Conservation (phyloP, 2,797 vertebrate species). For the Lagorchestes hirsutus region DNA sequence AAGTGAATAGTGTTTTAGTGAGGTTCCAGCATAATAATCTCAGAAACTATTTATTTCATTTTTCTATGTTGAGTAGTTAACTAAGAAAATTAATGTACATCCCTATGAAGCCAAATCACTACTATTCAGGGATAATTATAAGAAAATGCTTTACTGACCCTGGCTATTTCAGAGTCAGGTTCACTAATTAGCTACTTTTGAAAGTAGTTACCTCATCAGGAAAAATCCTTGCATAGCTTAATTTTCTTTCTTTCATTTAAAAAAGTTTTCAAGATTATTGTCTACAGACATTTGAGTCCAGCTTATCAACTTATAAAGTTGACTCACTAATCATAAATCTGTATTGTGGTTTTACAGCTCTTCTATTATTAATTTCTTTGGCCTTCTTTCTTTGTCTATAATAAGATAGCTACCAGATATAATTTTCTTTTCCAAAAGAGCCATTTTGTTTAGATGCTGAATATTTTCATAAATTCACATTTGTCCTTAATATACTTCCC, state of each 20-base stretch:
- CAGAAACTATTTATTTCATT: conserved; percentile 2
- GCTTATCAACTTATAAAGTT: background rate
- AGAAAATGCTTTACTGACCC: conserved; percentile 18
- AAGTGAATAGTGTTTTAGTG: background rate
- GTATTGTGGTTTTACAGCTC: background rate
- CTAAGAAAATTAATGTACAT: conserved; percentile 22
- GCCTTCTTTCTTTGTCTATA: conserved; percentile 29
- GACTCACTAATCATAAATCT: background rate
- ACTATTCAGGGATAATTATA: conserved; percentile 15
- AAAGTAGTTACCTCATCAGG: conserved; percentile 12
- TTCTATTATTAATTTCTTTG: conserved; percentile 28
- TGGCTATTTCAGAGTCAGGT: conserved; percentile 41
- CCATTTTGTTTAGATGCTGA: background rate
- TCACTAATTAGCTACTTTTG: conserved; percentile 44
- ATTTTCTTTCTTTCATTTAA: conserved; percentile 54
- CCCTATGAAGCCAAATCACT: conserved; percentile 15
- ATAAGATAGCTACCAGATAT: background rate
- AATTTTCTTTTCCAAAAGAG: conserved; percentile 43
- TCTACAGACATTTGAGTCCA: background rate
- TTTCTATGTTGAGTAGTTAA: background rate
- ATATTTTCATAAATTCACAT: background rate
- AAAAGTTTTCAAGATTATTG: conserved; percentile 1
- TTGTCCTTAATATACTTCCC: conserved; percentile 17
- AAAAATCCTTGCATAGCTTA: conserved; percentile 37
- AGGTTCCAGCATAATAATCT: conserved; percentile 31